Conservation (phyloP, 2,113 vertebrate species). For the Setophaga petechia region DNA sequence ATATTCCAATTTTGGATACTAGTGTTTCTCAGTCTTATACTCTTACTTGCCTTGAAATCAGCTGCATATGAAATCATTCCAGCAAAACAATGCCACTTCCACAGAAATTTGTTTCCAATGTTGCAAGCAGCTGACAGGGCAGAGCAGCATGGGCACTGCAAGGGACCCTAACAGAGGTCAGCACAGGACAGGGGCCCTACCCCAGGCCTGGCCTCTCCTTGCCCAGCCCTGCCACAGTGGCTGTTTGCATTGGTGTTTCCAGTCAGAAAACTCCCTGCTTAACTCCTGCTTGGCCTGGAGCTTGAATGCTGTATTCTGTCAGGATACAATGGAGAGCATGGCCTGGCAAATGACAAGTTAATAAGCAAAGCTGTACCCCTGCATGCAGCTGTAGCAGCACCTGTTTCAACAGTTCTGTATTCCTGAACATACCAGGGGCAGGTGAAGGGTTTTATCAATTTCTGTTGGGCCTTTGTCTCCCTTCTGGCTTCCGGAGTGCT, state of each 20-base stretch:
- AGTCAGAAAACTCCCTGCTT: neutral
- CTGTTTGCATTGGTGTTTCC: neutral
- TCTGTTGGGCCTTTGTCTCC: constrained; percentile 27
- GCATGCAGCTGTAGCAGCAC: neutral
- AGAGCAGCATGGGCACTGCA: rapidly evolving
- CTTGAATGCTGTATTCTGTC: neutral
- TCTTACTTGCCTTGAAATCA: neutral
- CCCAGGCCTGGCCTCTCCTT: neutral
- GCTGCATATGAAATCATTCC: neutral
- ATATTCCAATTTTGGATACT: neutral
- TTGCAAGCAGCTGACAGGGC: neutral
- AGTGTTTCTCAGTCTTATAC: neutral
- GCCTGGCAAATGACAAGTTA: neutral
- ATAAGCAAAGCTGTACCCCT: rapidly evolving
- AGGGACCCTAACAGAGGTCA: neutral
- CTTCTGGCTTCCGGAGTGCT: neutral
- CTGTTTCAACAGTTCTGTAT: constrained; percentile 27
- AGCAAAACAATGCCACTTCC: neutral
- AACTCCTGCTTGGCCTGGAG: neutral
- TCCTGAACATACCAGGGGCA: neutral
- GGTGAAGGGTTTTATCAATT: constrained; percentile 17
- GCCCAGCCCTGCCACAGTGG: neutral
- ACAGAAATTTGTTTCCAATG: neutral
- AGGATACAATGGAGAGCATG: rapidly evolving
- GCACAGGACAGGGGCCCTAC: neutral